These are phyloP conservation scores for Protomyctophum bolini DNA, from an alignment of 2,113 vertebrate genomes.

Conservation along the genomic window DNA sequence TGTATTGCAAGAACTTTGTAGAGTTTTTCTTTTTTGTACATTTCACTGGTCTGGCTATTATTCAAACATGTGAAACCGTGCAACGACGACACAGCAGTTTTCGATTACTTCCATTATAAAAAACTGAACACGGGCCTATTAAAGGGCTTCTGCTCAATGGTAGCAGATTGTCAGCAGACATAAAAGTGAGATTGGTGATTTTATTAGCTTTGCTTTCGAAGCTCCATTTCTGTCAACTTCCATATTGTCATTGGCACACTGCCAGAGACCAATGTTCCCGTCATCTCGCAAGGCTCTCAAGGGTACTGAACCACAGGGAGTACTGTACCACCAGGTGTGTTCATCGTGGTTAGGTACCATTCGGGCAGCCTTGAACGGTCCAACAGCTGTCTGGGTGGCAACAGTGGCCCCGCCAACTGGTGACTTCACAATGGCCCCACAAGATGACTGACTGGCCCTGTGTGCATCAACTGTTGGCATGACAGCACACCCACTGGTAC, in stretches of 20 bases:
- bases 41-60: slow-evolving; percentile 60
- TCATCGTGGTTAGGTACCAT: slow-evolving; percentile 29
- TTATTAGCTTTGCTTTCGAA: slow-evolving; percentile 64
- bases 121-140: slow-evolving; percentile 62
- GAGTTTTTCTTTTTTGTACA: slow-evolving; percentile 14
- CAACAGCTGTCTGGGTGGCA: slow-evolving; percentile 59
- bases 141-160: slow-evolving; percentile 58
- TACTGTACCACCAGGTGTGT: slow-evolving; percentile 57
- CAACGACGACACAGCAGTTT: slow-evolving; percentile 63
- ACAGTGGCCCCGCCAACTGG: slow-evolving; percentile 45
- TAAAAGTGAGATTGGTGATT: slow-evolving; percentile 61
- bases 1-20: slow-evolving; percentile 58
- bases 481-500: slow-evolving; percentile 5
- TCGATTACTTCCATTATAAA: slow-evolving; percentile 67
- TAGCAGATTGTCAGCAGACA: slow-evolving; percentile 60
- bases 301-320: slow-evolving; percentile 32
- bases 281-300: slow-evolving; percentile 39
- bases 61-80: slow-evolving; percentile 65
- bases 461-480: slow-evolving; percentile 18
- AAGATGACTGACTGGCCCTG: background rate
- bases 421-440: slow-evolving; percentile 20
- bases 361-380: slow-evolving; percentile 33
- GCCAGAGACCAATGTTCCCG: slow-evolving; percentile 44
- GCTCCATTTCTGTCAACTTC: slow-evolving; percentile 55
- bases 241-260: slow-evolving; percentile 58